Evolutionary conservation across 2,888 invertebrate genomes (phyloP).

Genomic region (Limnephilus auricula): DNA sequence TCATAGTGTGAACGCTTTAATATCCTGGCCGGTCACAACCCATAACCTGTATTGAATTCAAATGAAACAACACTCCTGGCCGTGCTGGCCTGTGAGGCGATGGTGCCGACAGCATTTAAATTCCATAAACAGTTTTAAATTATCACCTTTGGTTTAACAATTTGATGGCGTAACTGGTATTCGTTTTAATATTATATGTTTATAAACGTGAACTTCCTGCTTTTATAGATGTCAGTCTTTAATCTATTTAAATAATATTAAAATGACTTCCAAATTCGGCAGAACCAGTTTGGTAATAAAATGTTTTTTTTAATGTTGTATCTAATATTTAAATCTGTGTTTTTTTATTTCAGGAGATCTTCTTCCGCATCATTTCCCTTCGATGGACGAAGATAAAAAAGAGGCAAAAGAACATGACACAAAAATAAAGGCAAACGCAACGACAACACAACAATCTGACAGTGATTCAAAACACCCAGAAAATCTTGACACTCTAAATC

Average conservation of each 20-base stretch:
- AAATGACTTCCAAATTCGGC: not conserved
- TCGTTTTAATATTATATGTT: not conserved
- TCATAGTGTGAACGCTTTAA: conserved; percentile 52
- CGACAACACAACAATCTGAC: conserved; percentile 38
- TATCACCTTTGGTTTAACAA: conserved; percentile 46
- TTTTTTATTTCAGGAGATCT: conserved; percentile 62
- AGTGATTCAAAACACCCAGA: conserved; percentile 45
- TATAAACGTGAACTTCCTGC: not conserved
- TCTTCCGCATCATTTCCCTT: conserved; percentile 64
- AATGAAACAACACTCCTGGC: conserved; percentile 56
- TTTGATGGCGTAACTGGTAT: not conserved
- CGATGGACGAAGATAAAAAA: conserved; percentile 59
- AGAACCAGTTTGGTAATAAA: not conserved
- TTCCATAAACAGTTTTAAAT: conserved; percentile 49
- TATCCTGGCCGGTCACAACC: conserved; percentile 65
- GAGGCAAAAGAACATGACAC: conserved; percentile 36
- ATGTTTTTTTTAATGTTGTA: not conserved
- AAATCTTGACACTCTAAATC: conserved; percentile 51
- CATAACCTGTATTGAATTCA: conserved; percentile 65
- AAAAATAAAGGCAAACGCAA: conserved; percentile 49
- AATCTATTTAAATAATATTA: not conserved
- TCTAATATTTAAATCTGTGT: no score
- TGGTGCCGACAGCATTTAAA: conserved; percentile 56
- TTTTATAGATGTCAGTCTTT: not conserved
- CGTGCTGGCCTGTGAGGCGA: conserved; percentile 36